Evolutionary conservation across 2,113 vertebrate species (phyloP).

Genomic region (Oryzias melastigma): DNA sequence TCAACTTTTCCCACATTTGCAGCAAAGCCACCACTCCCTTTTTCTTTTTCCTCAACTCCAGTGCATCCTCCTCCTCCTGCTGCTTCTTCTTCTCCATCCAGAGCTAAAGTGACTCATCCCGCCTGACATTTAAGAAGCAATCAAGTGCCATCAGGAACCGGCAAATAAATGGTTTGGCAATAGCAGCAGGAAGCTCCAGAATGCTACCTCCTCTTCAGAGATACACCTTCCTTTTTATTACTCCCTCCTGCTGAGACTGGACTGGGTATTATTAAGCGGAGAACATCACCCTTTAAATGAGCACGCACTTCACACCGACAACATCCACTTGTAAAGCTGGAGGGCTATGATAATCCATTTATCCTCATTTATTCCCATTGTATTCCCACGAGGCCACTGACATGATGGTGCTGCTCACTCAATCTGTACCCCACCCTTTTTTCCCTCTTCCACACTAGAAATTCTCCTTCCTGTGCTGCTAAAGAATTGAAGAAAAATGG

Average conservation of each 20-base stretch:
- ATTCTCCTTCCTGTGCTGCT: conserved; percentile 49
- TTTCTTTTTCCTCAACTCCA: conserved; percentile 19
- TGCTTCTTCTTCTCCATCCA: conserved; percentile 26
- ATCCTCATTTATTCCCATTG: conserved; percentile 72
- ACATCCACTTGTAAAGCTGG: conserved; percentile 64
- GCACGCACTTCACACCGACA: conserved; percentile 64
- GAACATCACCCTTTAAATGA: conserved; percentile 56
- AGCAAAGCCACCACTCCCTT: conserved; percentile 24
- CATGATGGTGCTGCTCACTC: conserved; percentile 66
- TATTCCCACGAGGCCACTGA: conserved; percentile 65
- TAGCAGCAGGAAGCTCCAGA: conserved; percentile 20
- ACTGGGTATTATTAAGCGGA: conserved; percentile 24
- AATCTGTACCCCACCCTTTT: conserved; percentile 70
- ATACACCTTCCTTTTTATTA: conserved; percentile 32
- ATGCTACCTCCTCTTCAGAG: conserved; percentile 20
- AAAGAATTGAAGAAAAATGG: conserved; percentile 4
- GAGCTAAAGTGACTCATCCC: conserved; percentile 69
- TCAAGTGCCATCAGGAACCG: conserved; percentile 49
- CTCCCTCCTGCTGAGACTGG: conserved; percentile 16
- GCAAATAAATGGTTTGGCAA: conserved; percentile 38
- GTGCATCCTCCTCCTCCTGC: conserved; percentile 25
- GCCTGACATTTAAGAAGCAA: conserved; percentile 69
- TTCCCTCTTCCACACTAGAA: conserved; percentile 53
- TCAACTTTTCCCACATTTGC: conserved; percentile 14
- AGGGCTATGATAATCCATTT: conserved; percentile 75